Base-by-base conservation (phyloP, 2,113 vertebrate species). In the Pholis gunnellus region DNA sequence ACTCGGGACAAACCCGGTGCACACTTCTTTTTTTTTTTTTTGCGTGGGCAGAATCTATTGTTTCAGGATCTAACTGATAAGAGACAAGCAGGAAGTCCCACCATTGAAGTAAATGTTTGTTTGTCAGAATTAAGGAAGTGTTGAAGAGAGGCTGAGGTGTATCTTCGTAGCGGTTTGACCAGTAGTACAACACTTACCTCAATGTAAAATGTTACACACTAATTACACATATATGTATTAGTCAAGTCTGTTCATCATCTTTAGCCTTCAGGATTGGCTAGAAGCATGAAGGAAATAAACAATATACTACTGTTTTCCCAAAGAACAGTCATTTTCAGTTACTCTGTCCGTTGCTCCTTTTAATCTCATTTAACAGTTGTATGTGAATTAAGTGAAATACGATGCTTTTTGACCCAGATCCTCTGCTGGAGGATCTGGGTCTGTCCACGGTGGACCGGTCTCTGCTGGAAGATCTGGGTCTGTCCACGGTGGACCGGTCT, bases 41-140 rank as follows among this genome's bases (percentile, higher is more conserved):
- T 52, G 52, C 74, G 84, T 87, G 89, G 90, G 88, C 75, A 72
- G 83, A 78, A 69, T 66, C 90, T 87, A 95, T 95, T 96, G 95
- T 96, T 94, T 85, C 59, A 40, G 84, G 76, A 91, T 93, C 87
- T 82, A 86, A 93, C 92, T 88, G 95, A 95, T 95, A 95, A 94
- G 91, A 90, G 63, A 84, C 70, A 54, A 82, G 88, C 90, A 94
- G 95, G 95, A 95, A 94, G 95, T 95, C 94, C 94, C 91, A 91
- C 92, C 81, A 94, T 93, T 95, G 90, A 94, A 79, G 89, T 57
- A n/a, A 81, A 84, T 54, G 75, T 87, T 88, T 87, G 84, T 86
- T 87, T 63, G 85, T 90, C 82, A 86, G 79, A 63, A 29, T 76
- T 54, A 17, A 59, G 77, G 84, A 87, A 66, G 85, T 71, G 91